These are phyloP conservation scores for Channa argus DNA, from an alignment of 2,113 vertebrate genomes.

Conservation along the genomic window DNA sequence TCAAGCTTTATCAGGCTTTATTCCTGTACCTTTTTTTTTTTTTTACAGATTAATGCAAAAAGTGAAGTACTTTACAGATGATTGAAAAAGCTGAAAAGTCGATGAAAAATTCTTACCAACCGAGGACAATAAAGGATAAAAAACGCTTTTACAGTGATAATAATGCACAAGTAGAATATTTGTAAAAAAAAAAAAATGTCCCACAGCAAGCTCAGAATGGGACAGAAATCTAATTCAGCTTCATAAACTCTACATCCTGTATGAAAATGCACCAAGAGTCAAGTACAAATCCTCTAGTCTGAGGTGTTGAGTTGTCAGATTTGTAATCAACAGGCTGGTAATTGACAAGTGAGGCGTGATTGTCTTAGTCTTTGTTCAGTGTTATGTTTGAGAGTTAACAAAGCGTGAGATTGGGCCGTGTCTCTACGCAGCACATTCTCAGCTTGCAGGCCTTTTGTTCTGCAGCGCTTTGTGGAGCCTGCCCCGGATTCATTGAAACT, in stretches of 20 bases:
- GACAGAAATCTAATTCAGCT: background rate
- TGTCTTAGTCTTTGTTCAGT: constrained; percentile 69
- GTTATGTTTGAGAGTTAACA: constrained; percentile 74
- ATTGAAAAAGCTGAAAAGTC: no score
- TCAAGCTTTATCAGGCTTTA: no score
- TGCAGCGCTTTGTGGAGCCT: constrained; percentile 75
- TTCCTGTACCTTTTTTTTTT: no score
- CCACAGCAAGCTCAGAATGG: no score
- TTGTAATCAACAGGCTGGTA: constrained; percentile 72
- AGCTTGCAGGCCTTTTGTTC: constrained; percentile 80
- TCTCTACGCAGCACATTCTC: constrained; percentile 70
- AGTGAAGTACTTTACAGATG: no score
- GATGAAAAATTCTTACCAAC: no score
- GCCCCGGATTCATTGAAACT: constrained; percentile 78
- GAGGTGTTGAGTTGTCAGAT: constrained; percentile 52
- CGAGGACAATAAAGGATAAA: no score
- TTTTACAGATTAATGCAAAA: no score
- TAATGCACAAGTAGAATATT: background rate
- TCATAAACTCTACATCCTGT: background rate
- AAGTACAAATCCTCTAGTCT: background rate
- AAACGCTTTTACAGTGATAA: no score
- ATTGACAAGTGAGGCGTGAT: constrained; percentile 70
- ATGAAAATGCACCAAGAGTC: no score
- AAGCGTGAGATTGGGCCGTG: constrained; percentile 75
- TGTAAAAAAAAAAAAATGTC: background rate